These are phyloP conservation scores for Agrypnia vestita DNA, from an alignment of 1,140 invertebrate genomes.

Conservation along the genomic window DNA sequence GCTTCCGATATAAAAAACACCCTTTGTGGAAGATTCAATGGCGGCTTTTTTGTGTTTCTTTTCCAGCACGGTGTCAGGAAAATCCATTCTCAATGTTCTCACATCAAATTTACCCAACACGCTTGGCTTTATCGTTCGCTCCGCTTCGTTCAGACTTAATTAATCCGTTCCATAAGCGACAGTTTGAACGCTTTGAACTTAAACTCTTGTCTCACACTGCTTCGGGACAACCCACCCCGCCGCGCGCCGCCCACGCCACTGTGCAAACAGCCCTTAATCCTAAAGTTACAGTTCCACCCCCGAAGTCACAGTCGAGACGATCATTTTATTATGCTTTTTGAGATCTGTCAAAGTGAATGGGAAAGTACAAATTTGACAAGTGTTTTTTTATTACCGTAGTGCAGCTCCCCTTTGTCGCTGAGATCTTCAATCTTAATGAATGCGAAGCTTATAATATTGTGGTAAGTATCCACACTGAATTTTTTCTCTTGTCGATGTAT, in stretches of 20 bases:
- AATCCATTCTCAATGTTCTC: conserved; percentile 18
- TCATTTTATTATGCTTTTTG: too few relatives aligned
- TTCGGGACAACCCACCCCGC: conserved; percentile 35
- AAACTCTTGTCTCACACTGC: conserved; percentile 48
- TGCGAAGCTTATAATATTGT: too few relatives aligned
- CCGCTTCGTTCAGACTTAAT: conserved; percentile 51
- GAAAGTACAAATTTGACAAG: too few relatives aligned
- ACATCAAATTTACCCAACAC: conserved; percentile 6
- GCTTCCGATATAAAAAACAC: not conserved
- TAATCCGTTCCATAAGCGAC: conserved; percentile 56
- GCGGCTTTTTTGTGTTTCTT: not conserved
- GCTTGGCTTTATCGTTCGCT: not conserved
- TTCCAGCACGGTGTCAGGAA: conserved; percentile 8
- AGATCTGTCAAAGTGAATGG: too few relatives aligned
- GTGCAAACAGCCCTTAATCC: not conserved
- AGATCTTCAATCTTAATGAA: too few relatives aligned
- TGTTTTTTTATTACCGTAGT: too few relatives aligned
- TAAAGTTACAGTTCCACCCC: too few relatives aligned
- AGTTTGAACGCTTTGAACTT: conserved; percentile 55
- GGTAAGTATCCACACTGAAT: too few relatives aligned
- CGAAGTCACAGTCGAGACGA: too few relatives aligned
- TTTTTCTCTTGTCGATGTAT: too few relatives aligned
- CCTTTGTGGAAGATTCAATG: conserved; percentile 24
- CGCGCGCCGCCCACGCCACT: not conserved
- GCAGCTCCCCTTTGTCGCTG: too few relatives aligned